Conservation (phyloP, 53 echinoderm and acorn worm species). For the Patiria pectinifera region DNA sequence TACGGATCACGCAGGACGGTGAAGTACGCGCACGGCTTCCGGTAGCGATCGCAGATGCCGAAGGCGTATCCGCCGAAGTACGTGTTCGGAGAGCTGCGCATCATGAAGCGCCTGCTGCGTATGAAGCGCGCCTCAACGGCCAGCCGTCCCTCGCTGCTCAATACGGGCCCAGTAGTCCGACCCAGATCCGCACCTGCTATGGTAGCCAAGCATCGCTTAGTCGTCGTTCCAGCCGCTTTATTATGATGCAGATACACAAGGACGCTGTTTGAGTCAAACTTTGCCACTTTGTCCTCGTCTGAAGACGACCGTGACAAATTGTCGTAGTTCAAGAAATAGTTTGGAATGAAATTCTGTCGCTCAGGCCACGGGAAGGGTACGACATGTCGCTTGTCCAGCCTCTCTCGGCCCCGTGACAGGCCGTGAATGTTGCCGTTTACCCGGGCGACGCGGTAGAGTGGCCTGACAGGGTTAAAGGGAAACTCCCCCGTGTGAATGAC, state of each 20-base stretch:
- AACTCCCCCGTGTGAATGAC: neutral
- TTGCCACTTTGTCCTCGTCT: neutral
- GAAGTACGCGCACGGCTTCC: constrained; percentile 88
- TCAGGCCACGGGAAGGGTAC: constrained; percentile 38
- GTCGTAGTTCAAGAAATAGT: constrained; percentile 39
- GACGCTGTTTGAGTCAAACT: constrained; percentile 43
- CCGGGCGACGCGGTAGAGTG: neutral
- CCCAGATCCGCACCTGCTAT: constrained; percentile 32
- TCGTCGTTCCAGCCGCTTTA: constrained; percentile 87
- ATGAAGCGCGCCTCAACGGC: constrained; percentile 67
- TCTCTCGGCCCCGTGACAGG: neutral
- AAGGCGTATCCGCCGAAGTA: constrained; percentile 95
- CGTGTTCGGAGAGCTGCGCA: constrained; percentile 56
- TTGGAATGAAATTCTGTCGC: constrained; percentile 58
- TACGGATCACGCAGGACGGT: constrained; percentile 93
- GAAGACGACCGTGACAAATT: neutral
- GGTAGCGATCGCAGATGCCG: constrained; percentile 85
- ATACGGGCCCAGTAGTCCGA: constrained; percentile 59
- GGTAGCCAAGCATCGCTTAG: constrained; percentile 72
- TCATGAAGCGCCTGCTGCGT: constrained; percentile 46
- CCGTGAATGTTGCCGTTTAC: neutral
- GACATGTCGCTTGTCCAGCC: neutral
- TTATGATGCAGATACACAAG: constrained; percentile 94
- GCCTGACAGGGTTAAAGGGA: neutral
- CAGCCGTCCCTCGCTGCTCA: constrained; percentile 63